Conservation (phyloP, 2,888 invertebrate genomes). For the Trilocha varians region DNA sequence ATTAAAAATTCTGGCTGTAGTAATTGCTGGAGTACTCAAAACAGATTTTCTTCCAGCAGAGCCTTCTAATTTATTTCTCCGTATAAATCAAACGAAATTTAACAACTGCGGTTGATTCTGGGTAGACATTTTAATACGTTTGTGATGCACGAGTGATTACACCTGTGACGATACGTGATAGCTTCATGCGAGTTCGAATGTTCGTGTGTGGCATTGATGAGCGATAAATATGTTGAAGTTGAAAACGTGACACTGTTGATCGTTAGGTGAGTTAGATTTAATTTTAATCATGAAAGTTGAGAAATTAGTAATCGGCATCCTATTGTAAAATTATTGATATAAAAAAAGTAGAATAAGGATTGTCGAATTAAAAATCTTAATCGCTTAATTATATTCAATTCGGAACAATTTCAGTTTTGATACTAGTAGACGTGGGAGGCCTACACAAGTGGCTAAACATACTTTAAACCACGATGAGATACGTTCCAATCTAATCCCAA, state of each 20-base stretch:
- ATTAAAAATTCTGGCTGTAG: slow-evolving; percentile 51
- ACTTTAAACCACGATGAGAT: too few species aligned
- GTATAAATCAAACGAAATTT: neutral
- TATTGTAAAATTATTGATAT: too few species aligned
- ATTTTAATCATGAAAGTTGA: too few species aligned
- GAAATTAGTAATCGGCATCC: neutral
- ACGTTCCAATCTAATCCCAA: neutral
- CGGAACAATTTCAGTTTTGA: too few species aligned
- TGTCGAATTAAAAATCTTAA: too few species aligned
- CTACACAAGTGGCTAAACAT: too few species aligned
- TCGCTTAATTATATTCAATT: too few species aligned
- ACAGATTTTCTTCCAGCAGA: slow-evolving; percentile 33
- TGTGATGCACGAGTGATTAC: neutral
- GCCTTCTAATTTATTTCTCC: slow-evolving; percentile 22
- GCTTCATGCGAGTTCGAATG: neutral
- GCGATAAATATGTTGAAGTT: neutral
- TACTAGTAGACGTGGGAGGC: too few species aligned
- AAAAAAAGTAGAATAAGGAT: too few species aligned
- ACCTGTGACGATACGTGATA: neutral
- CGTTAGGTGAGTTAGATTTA: neutral
- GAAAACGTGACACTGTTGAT: neutral
- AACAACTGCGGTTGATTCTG: neutral
- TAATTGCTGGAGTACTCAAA: slow-evolving; percentile 45
- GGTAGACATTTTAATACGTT: neutral
- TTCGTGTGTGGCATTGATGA: neutral